Base-by-base conservation (phyloP, 37 sponge, comb jelly and placozoan genomes). In the Eunapius fragilis region DNA sequence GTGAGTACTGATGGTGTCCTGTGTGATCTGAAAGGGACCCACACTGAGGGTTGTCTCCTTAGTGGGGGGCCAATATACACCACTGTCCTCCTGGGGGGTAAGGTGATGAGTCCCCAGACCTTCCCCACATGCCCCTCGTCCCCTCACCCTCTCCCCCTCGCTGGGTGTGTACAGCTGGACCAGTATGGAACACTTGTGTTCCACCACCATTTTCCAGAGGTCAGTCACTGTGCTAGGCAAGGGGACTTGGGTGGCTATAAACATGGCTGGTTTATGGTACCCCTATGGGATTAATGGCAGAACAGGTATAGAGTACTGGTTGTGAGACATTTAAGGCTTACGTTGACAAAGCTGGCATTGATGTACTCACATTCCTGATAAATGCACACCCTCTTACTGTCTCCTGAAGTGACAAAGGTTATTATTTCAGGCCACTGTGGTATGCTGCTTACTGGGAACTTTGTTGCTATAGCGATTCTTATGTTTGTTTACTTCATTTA, bases 181-280 rank as follows among this genome's bases (percentile, higher is more conserved):
- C 67, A 97, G 90, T 38, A 91, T 97, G 36, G 93, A 87, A 68
- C 88, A 88, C 78, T 94, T 88, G 26, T 91, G 80, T 77, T 97
- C 93, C 97, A 95, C 91, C 0, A 97, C 83, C 95, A 97, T 93
- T 48, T 89, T 80, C 97, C 97, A 97, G 90, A 97, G 94, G 50
- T 94, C 97, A 9, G 75, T 92, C 32, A 72, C 47, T 0, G 97
- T 94, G 82, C 91, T 91, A 23, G 95, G 94, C 17, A 94, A 85
- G 36, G 97, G 97, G n/a, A 93, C 97, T 80, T 97, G 97, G 3
- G 95, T 97, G 35, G 97, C 97, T 25, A 97, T 92, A 87, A 84
- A 97, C 27, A 95, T 91, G 22, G 78, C 77, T 26, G 87, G 78
- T 68, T 85, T 87, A 81, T 81, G 89, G 71, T 91, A 93, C 10